Evolutionary conservation across 2,888 invertebrate species (phyloP), one percentile per base, ranked within the genome.

Genomic region (Lasioglossum calceatum): DNA sequence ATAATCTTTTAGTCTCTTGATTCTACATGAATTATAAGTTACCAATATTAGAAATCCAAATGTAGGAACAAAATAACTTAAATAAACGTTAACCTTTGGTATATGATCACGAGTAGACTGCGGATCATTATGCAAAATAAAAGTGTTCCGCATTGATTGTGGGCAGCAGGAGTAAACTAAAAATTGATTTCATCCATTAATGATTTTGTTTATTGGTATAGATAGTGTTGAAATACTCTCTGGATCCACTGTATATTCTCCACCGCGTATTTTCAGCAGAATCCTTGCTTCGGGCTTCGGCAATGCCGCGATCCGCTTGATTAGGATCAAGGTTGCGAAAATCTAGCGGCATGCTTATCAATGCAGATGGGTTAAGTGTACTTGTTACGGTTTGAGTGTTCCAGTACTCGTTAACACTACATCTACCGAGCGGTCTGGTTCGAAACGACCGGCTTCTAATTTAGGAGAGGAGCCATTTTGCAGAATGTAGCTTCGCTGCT

Each of bases 321-420:
- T 88, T 88, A 88, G 88, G 88, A 88, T 82, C 88, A 88, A 86
- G 88, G 88, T 88, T 88, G 82, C 71, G 74, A 88, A 79, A 88
- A 85, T 81, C 81, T 85, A 85, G 76, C 79, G 74, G 77, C 47
- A 78, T 73, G 84, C 74, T 88, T 88, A 88, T 88, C 88, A 82
- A 88, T 88, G 88, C 82, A 88, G 82, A 88, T 88, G 78, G 85
- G 85, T 84, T 88, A 88, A 88, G 88, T 88, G 83, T 81, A 83
- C 88, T 87, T 67, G 81, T 83, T 86, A 82, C 78, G 61, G 79
- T 86, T 85, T 74, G 81, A 84, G 76, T 71, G 86, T 85, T 85
- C 77, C 82, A 85, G 81, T 79, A 79, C 77, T 85, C 85, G 86
- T 87, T 79, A 87, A 79, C 67, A 44, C 77, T 73, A 73, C 23